phyloP scores from a whole-genome alignment of 2,113 vertebrate species.

The Azemiops feae region DNA sequence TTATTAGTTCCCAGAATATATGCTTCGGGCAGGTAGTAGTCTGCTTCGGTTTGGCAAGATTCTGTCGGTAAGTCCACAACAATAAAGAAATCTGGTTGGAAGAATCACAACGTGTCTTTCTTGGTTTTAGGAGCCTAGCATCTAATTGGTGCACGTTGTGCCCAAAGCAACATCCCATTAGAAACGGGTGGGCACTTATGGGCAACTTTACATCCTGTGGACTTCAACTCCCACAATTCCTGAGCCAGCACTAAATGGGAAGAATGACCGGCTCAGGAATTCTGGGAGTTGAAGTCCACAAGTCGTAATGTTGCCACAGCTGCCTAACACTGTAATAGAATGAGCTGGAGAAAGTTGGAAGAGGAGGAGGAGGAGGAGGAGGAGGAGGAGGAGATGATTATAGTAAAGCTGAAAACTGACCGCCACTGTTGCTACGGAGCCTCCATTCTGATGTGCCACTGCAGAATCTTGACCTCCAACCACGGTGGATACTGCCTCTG shows the following conservation, averaged over 20 bases:
- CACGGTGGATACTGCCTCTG: conserved; percentile 58
- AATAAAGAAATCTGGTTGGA: neutral
- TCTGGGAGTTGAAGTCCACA: neutral
- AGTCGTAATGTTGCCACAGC: neutral
- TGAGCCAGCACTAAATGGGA: neutral
- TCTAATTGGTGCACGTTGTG: neutral
- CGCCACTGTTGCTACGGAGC: conserved; percentile 44
- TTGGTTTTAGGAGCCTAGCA: neutral
- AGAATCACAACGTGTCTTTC: neutral
- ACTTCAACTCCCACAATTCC: neutral
- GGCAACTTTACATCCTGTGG: neutral
- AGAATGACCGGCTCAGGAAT: neutral
- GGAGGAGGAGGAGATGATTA: neutral
- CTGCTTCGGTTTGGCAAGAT: neutral
- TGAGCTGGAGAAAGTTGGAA: neutral
- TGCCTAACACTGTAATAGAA: neutral
- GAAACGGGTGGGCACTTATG: neutral
- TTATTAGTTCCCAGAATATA: neutral
- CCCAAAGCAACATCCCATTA: neutral
- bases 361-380: neutral
- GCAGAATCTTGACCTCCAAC: conserved; percentile 59
- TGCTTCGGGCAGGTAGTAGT: neutral
- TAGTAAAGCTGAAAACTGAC: conserved; percentile 53
- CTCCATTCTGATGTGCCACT: conserved; percentile 69
- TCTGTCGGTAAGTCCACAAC: neutral